Conservation (phyloP, 35 echinoderm and acorn worm genomes). For the Heliocidaris tuberculata region DNA sequence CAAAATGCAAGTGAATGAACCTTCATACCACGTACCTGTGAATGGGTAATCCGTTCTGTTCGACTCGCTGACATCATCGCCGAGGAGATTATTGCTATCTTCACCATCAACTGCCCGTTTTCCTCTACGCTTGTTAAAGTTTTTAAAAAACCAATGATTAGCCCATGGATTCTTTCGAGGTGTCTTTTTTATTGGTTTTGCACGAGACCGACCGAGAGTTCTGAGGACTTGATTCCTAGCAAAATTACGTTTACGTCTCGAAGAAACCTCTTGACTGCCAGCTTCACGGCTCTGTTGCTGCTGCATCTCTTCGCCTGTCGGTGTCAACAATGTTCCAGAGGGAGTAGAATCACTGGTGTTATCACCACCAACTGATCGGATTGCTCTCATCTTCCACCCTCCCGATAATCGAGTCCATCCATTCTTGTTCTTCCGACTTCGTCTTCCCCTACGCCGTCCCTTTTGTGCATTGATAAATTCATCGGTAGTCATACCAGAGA, state of each 20-base stretch:
- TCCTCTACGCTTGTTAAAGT: neutral
- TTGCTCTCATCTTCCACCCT: neutral
- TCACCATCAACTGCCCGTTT: neutral
- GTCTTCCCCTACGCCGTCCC: neutral
- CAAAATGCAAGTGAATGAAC: too few species aligned
- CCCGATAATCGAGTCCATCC: neutral
- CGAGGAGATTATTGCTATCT: neutral
- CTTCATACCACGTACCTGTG: neutral
- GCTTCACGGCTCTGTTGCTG: neutral
- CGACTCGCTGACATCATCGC: neutral
- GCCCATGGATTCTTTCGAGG: neutral
- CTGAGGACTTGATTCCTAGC: neutral
- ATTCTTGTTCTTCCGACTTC: neutral
- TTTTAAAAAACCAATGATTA: neutral
- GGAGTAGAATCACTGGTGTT: too few species aligned
- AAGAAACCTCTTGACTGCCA: neutral
- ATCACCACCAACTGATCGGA: too few species aligned
- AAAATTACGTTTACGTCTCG: neutral
- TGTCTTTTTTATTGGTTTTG: neutral
- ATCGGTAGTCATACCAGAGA: too few species aligned
- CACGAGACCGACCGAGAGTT: neutral
- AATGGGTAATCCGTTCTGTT: neutral
- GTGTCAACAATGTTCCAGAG: too few species aligned
- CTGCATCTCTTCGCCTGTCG: too few species aligned
- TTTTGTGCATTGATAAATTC: too few species aligned